Evolutionary conservation across 2,797 vertebrate genomes (phyloP).

Genomic region (Potorous gilbertii): DNA sequence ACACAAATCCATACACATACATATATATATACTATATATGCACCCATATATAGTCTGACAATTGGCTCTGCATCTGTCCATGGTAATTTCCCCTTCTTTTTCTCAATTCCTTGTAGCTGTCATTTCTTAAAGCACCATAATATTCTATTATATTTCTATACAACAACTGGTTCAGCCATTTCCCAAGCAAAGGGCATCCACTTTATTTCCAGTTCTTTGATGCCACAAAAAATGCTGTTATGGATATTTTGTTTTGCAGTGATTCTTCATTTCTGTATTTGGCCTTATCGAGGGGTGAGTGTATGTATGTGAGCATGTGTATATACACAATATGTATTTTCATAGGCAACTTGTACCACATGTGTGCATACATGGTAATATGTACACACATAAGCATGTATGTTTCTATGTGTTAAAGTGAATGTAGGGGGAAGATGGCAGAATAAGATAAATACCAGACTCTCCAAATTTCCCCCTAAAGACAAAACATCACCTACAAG

Average conservation of each 20-base stretch:
- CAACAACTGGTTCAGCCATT: not conserved
- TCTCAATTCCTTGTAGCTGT: not conserved
- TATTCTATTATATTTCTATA: not conserved
- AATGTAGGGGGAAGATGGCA: too few relatives aligned
- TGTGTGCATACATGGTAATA: too few relatives aligned
- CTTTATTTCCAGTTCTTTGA: too few relatives aligned
- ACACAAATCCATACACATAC: too few relatives aligned
- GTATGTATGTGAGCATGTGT: not conserved
- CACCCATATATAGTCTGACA: too few relatives aligned
- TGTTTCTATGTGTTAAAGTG: too few relatives aligned
- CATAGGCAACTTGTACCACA: too few relatives aligned
- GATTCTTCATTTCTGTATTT: not conserved
- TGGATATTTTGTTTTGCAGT: not conserved
- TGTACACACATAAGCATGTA: too few relatives aligned
- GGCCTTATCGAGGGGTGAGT: too few relatives aligned
- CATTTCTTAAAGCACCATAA: not conserved
- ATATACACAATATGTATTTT: too few relatives aligned
- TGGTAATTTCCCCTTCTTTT: not conserved
- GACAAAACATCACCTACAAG: not conserved
- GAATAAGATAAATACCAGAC: too few relatives aligned
- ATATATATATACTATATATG: too few relatives aligned
- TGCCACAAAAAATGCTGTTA: not conserved
- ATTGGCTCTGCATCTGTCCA: not conserved
- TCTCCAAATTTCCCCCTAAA: not conserved
- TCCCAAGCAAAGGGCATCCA: not conserved